phyloP scores from a whole-genome alignment of 2,113 vertebrate genomes.

The Cinclus cinclus region DNA sequence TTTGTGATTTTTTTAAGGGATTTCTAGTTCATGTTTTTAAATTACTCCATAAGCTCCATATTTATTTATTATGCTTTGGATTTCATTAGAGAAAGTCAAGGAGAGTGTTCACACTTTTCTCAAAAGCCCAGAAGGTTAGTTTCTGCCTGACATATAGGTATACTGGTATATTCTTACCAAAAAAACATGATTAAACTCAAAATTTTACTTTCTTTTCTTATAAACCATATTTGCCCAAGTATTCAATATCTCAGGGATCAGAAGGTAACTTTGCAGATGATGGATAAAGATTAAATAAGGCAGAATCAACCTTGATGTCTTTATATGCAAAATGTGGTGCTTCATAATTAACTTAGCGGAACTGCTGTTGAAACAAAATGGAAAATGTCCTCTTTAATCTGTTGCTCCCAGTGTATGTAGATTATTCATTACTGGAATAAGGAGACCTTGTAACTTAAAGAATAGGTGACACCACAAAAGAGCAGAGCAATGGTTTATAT shows the following conservation, averaged over 20 bases:
- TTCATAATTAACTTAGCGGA: background rate
- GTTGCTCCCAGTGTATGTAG: background rate
- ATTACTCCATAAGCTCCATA: background rate
- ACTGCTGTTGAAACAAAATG: background rate
- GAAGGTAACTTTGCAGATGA: background rate
- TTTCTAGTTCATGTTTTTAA: background rate
- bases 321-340: background rate
- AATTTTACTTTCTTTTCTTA: background rate
- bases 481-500: background rate
- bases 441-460: background rate
- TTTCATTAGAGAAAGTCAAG: background rate
- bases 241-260: background rate
- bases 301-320: background rate
- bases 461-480: background rate
- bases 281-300: background rate
- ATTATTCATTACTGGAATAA: conserved; percentile 5
- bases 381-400: background rate
- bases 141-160: background rate
- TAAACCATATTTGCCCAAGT: background rate
- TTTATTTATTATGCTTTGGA: background rate
- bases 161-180: background rate
- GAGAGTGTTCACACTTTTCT: background rate
- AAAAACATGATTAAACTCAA: background rate
- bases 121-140: background rate
- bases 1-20: background rate